Base-by-base conservation (phyloP, 2,888 invertebrate species). In the Rugalucina vietnamica region DNA sequence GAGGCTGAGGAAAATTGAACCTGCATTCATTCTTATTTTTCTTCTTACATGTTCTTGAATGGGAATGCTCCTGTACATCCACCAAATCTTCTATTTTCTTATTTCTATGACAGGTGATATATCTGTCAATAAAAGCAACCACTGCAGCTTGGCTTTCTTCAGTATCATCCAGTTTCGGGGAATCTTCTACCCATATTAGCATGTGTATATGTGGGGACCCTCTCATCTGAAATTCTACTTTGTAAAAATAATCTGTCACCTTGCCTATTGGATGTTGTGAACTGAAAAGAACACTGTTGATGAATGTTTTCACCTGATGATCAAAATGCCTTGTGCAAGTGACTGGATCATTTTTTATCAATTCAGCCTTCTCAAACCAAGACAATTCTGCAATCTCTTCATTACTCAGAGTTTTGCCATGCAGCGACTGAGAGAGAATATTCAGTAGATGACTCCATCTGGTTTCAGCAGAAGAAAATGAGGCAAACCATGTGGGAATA, bases 291-390 rank as follows among this genome's bases (percentile, higher is more conserved):
- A 84, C 49, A 12, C 37, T 12, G 29, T 36, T 4, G 24, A 88
- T 70, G n/a, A 88, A 78, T 29, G 71, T 39, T 60, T 85, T 75
- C 14, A 87, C 81, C 65, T 75, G 72, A 49, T 81, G 78, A 27
- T 87, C 77, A 74, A 87, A 89, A 74, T 89, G 81, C 36, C 89
- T 76, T 5, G 87, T 82, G 81, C 84, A 85, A 14, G 78, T 80
- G 14, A 81, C 79, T n/a, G 88, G 80, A 76, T 89, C 82, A 29
- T 65, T 76, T 57, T 50, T 18, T 24, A 85, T 78, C 5, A 76
- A 37, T 39, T 76, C 71, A 29, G 50, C 79, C 43, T 81, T 85
- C 32, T 85, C n/a, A n/a, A 70, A 57, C 37, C 49, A 24, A 39
- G 36, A 14, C 50, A 78, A 2, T 10, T 78, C n/a, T 36, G 0